These are phyloP conservation scores for Acanthisitta chloris DNA, from an alignment of 2,113 vertebrate species.

Conservation along the genomic window DNA sequence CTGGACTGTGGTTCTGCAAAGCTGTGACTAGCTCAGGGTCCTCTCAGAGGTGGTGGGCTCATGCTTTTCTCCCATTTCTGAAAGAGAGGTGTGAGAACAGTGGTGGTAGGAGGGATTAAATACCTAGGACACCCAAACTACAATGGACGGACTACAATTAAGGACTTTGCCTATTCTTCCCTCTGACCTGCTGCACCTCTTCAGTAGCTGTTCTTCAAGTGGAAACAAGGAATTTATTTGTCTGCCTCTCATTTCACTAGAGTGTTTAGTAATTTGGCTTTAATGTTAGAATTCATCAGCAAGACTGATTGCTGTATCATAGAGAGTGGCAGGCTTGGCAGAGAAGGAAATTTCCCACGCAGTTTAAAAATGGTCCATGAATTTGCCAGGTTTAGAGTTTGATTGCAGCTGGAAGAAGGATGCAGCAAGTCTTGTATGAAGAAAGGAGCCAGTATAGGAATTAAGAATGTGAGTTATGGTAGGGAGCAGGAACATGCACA, in stretches of 20 bases:
- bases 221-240: not conserved
- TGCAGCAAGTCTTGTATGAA: not conserved
- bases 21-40: not conserved
- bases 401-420: not conserved
- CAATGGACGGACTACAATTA: not conserved
- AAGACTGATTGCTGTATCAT: slow-evolving; percentile 21
- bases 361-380: slow-evolving; percentile 4
- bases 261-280: slow-evolving; percentile 49
- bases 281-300: slow-evolving; percentile 43
- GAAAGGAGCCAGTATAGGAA: not conserved
- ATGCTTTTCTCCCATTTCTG: not conserved
- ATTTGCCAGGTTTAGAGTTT: not conserved
- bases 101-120: not conserved
- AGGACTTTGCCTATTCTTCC: not conserved
- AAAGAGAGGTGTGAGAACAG: not conserved
- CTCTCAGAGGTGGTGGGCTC: not conserved
- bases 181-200: not conserved
- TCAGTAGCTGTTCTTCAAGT: not conserved
- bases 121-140: not conserved
- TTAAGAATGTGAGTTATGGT: not conserved
- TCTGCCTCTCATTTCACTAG: not conserved
- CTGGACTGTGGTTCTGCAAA: not conserved
- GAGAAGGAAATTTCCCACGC: slow-evolving; percentile 10
- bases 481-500: not conserved
- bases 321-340: slow-evolving; percentile 13